A percentile compares a stretch with the other conserved stretches of the same genome.
Evolutionary conservation across 2,888 invertebrate species (phyloP).

Genomic region (Sphinx pinastri): DNA sequence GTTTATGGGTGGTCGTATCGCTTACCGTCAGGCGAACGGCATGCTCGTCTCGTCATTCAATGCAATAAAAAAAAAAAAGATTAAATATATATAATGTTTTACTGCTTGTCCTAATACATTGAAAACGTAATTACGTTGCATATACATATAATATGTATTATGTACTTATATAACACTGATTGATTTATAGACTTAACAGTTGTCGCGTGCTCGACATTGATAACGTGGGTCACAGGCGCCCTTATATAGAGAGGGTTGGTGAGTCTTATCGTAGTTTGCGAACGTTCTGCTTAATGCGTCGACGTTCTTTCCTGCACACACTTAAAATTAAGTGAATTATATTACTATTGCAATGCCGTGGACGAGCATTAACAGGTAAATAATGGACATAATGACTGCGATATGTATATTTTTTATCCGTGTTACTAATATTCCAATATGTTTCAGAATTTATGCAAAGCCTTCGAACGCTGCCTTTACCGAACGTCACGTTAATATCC

Average conservation of each 20-base stretch:
- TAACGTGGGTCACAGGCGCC: constrained; percentile 72
- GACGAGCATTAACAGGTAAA: constrained; percentile 79
- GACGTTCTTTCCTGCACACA: constrained; percentile 73
- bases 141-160: not conserved
- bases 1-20: too few relatives aligned
- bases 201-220: constrained; percentile 74
- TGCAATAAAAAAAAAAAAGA: too few relatives aligned
- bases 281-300: constrained; percentile 56
- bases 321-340: constrained; percentile 74
- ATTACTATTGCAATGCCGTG: constrained; percentile 68
- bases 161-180: constrained; percentile 20
- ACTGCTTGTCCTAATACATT: too few relatives aligned
- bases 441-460: constrained; percentile 77
- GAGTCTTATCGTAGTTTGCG: constrained; percentile 57
- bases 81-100: too few relatives aligned
- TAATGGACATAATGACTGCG: constrained; percentile 3
- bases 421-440: constrained; percentile 28
- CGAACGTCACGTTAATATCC: constrained; percentile 45
- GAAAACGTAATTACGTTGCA: too few relatives aligned
- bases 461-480: constrained; percentile 73
- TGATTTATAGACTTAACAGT: constrained; percentile 44
- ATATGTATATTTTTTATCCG: constrained; percentile 26
- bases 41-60: too few relatives aligned
- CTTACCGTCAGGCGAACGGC: too few relatives aligned
- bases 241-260: constrained; percentile 63